Base-by-base conservation (phyloP, 2,113 vertebrate genomes). In the Alligator mississippiensis region DNA sequence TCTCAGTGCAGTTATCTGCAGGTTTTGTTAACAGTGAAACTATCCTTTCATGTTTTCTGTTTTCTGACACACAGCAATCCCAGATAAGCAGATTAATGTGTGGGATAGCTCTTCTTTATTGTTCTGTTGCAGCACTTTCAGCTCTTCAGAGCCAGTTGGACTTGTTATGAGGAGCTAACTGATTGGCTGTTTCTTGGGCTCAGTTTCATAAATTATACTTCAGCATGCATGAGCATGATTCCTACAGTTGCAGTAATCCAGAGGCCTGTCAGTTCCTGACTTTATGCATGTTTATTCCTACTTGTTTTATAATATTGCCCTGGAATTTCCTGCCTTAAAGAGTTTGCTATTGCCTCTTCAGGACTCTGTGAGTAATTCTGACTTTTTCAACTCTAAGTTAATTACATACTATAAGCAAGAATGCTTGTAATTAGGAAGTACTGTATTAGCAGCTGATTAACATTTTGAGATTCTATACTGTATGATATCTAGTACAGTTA, bases 311-410 rank as follows among this genome's bases (percentile, higher is more conserved):
- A 95, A 97, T 96, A 96, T 83, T 85, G 92, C 93, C 93, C 94
- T 97, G 98, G 98, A 97, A 97, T 97, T 97, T 97, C 97, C 96
- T 97, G 95, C 96, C 96, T 96, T 95, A 97, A 92, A 96, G 97
- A 97, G 96, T 92, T 97, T 96, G 93, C 94, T 95, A 93, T 97
- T 97, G 93, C 97, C 97, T 98, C 98, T 97, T 95, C 97, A 96
- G 97, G 95, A 98, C 90, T 90, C 93, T 95, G 98, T 98, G 98
- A 98, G 98, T 98, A 98, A 97, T 96, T 96, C 90, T 95, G 93
- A 95, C 72, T 96, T 95, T 97, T 95, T 85, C 60, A 97, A 90
- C 92, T 96, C 95, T 93, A 86, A 89, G 90, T 93, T 97, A 97
- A 97, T 97, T 96, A 90, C 87, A 83, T 94, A 90, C 64, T 0